Base-by-base conservation (phyloP, 1,140 invertebrate genomes). In the Callitettix versicolor region DNA sequence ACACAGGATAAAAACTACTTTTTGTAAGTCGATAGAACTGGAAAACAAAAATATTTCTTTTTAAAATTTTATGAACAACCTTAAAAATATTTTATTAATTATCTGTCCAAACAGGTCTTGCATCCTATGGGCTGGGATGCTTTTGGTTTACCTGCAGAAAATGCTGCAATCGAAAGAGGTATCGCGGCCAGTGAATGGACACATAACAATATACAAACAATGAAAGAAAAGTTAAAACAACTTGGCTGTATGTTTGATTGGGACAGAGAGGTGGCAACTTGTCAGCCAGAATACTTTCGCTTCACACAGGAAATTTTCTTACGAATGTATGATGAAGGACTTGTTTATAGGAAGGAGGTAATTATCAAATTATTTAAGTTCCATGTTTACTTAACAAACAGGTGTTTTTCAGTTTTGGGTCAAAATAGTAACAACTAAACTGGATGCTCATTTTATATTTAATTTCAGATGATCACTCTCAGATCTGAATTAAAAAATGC, bases 51-150 rank as follows among this genome's bases (percentile, higher is more conserved):
- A n/a, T n/a, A n/a, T n/a, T n/a, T n/a, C n/a, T n/a, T n/a, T n/a
- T n/a, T n/a, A n/a, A n/a, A n/a, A n/a, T n/a, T n/a, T n/a, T n/a
- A n/a, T n/a, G n/a, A n/a, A n/a, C n/a, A n/a, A n/a, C n/a, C n/a
- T n/a, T n/a, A n/a, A n/a, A n/a, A n/a, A n/a, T n/a, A n/a, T n/a
- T n/a, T n/a, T 57, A 52, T 53, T 5, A 40, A 44, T 62, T 63
- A 56, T 57, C 43, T 55, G 30, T 38, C 20, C 18, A 65, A 68
- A 56, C 61, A 76, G 70, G 83, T 88, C 0, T 75, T 98, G 55
- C 92, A 98, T 73, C 95, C 95, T n/a, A 99, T 99, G 74, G 97
- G 97, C 1, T 99, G 95, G 93, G 97, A 99, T 79, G 90, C 95
- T 6, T 99, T 99, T 82, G 97, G 97, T 33, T 75, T 99, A 42